Evolutionary conservation across 2,888 invertebrate genomes (phyloP), one percentile per base, ranked within the genome.

Genomic region (Alviniconcha strummeri): DNA sequence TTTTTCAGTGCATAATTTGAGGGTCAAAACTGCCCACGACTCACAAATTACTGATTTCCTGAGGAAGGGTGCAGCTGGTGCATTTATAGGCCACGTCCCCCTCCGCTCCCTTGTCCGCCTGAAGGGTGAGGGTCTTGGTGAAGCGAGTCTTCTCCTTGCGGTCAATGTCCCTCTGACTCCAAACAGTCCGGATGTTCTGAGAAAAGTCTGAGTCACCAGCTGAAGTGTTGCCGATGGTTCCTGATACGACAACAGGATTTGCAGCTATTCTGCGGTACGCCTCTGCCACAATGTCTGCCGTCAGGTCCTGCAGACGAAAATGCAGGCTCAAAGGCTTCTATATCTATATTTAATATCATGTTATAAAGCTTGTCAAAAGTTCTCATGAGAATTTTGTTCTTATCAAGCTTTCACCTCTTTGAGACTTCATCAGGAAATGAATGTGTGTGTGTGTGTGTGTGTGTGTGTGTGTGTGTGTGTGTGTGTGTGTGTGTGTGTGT

Each of bases 111-210:
- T 83, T 78, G 0, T 55, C 36, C 6, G 64, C 8, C 64, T 76
- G 67, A 13, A 91, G 84, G 74, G 88, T 85, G 80, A 91, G 91
- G 57, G 86, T 88, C 64, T 89, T 89, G 15, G 87, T 71, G 78
- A 91, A 92, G 81, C 89, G 89, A 56, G 91, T 88, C 76, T 90
- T 91, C 81, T 91, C 91, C 52, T 87, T 86, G 67, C 91, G 87
- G 75, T 92, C 92, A n/a, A 92, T 83, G 84, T 93, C 92, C 7
- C 90, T 84, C 84, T 92, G 91, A 5, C 88, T 89, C 89, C 91
- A 92, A 17, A 86, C 84, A 5, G 91, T 89, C 60, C 89, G 84
- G 54, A 92, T 86, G 5, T 86, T 81, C 15, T 89, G 64, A 13
- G 74, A 52, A 69, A 64, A 17, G 15, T 60, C 7, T 8, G 4